These are phyloP conservation scores for Echinarachnius parma DNA, from an alignment of 53 echinoderm and acorn worm genomes.

Conservation along the genomic window DNA sequence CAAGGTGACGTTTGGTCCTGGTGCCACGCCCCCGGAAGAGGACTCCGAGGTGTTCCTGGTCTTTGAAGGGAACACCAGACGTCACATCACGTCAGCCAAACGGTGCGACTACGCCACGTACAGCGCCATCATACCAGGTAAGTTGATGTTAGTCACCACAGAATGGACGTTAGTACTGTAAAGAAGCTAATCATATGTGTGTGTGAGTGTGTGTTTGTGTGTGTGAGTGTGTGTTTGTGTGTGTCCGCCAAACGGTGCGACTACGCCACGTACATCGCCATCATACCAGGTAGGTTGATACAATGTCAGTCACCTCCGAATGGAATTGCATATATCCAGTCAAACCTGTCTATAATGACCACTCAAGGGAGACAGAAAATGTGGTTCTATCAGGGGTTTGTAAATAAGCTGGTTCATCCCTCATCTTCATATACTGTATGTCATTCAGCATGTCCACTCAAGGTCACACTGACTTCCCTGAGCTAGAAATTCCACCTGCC, in stretches of 20 bases:
- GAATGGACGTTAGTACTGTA: not conserved
- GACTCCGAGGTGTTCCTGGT: conserved; percentile 73
- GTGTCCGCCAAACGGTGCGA: conserved; percentile 38
- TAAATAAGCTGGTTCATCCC: too few species aligned
- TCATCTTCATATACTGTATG: too few species aligned
- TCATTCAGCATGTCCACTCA: too few species aligned
- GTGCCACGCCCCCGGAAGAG: conserved; percentile 54
- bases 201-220: conserved; percentile 4
- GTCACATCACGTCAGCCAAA: conserved; percentile 78
- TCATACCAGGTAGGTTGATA: conserved; percentile 87
- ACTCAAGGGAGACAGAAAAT: too few species aligned
- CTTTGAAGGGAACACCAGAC: conserved; percentile 67
- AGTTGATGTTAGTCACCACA: not conserved
- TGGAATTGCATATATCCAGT: too few species aligned
- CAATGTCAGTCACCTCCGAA: not conserved
- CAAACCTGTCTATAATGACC: too few species aligned
- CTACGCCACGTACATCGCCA: conserved; percentile 57
- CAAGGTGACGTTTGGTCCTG: conserved; percentile 71
- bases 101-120: conserved; percentile 51
- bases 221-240: conserved; percentile 2
- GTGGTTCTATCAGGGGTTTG: too few species aligned
- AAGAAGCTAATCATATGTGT: not conserved
- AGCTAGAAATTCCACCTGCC: too few species aligned
- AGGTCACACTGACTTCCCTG: too few species aligned
- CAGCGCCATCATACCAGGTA: conserved; percentile 91